Percentiles rank a stretch among this genome's conserved stretches.
Conservation (phyloP, 2,888 invertebrate genomes). For the Cremastobaeus sp. region DNA sequence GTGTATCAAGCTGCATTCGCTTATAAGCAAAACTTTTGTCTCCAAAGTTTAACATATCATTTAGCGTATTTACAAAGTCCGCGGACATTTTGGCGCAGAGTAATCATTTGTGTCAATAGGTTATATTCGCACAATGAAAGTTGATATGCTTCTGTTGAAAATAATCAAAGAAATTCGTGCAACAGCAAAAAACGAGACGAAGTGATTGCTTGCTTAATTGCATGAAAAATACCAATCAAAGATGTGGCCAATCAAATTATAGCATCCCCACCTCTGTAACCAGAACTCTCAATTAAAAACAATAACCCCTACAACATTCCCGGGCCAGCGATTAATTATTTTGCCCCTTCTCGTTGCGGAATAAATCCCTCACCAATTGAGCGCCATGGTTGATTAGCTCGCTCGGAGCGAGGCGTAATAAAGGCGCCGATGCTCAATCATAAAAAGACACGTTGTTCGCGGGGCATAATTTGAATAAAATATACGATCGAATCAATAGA, state of each 20-base stretch:
- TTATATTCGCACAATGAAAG: no score
- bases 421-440: conserved; percentile 76
- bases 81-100: no score
- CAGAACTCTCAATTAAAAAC: conserved; percentile 27
- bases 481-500: conserved; percentile 78
- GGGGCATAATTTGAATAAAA: conserved; percentile 77
- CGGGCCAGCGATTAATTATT: conserved; percentile 26
- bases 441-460: conserved; percentile 75
- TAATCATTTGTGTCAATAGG: no score
- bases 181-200: no score
- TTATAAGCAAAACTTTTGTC: conserved; percentile 2
- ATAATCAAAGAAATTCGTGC: no score
- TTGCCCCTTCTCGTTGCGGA: neutral
- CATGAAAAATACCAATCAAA: neutral
- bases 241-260: no score
- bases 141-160: no score
- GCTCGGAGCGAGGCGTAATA: conserved; percentile 27
- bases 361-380: conserved; percentile 10
- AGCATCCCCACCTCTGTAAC: no score
- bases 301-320: conserved; percentile 2
- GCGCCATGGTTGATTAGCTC: conserved; percentile 42
- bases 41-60: no score
- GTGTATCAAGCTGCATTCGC: conserved; percentile 15
- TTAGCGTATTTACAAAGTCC: no score
- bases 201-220: no score